A percentile compares a stretch with the other conserved stretches of the same genome.
phyloP scores from a whole-genome alignment of 2,888 invertebrate species.

The Elmis aenea region DNA sequence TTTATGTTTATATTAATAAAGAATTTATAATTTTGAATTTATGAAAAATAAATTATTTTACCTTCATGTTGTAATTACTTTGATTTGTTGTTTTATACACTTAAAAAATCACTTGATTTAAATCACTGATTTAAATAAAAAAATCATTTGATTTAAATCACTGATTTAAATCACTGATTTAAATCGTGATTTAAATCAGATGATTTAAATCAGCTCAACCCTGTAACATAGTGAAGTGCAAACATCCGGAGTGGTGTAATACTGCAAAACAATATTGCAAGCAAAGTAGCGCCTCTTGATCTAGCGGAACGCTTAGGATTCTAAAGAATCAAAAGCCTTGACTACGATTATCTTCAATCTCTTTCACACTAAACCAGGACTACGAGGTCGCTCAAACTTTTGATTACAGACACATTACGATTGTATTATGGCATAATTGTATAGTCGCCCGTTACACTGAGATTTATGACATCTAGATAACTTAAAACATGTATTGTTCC shows the following conservation, averaged over 20 bases:
- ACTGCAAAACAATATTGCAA: constrained; percentile 5
- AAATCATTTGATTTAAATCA: too few relatives aligned
- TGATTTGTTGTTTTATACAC: too few relatives aligned
- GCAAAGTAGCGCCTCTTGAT: constrained; percentile 8
- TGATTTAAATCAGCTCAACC: too few relatives aligned
- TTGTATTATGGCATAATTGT: constrained; percentile 6
- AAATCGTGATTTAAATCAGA: too few relatives aligned
- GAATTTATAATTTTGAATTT: too few relatives aligned
- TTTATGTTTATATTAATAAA: too few relatives aligned
- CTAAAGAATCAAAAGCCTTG: constrained; percentile 12
- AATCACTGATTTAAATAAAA: too few relatives aligned
- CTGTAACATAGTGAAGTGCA: not conserved
- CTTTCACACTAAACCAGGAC: constrained; percentile 11
- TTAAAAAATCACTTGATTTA: too few relatives aligned
- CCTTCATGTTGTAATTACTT: too few relatives aligned
- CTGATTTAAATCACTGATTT: too few relatives aligned
- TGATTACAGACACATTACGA: constrained; percentile 9
- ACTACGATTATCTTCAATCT: constrained; percentile 8
- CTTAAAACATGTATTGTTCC: constrained; percentile 9
- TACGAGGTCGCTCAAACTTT: constrained; percentile 10
- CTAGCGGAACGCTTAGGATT: constrained; percentile 1
- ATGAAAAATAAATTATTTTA: too few relatives aligned
- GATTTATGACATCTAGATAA: constrained; percentile 20
- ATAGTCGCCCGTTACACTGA: constrained; percentile 15
- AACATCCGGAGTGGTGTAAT: constrained; percentile 11